These are phyloP conservation scores for Hyposoter didymator DNA, from an alignment of 2,888 invertebrate genomes.

Conservation along the genomic window DNA sequence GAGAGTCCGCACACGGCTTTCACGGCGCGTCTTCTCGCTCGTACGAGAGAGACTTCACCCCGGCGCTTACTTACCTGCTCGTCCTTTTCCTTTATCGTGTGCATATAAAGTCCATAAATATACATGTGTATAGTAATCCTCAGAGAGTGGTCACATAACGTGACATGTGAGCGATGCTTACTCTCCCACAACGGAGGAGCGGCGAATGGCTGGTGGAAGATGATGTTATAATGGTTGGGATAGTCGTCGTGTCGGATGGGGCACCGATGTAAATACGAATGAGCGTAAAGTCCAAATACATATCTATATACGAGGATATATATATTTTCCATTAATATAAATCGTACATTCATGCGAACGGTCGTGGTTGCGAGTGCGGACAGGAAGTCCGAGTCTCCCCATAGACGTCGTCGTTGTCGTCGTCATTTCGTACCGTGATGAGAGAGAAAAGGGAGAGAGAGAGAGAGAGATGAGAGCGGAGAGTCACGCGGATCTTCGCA, in stretches of 20 bases:
- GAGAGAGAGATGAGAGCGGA: slow-evolving; percentile 68
- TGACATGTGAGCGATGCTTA: slow-evolving; percentile 82
- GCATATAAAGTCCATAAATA: slow-evolving; percentile 32
- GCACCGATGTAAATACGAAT: slow-evolving; percentile 23
- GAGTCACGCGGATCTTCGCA: slow-evolving; percentile 83
- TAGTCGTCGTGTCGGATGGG: slow-evolving; percentile 68
- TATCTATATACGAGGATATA: slow-evolving; percentile 17
- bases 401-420: slow-evolving; percentile 67
- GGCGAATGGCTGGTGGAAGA: slow-evolving; percentile 79
- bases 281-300: slow-evolving; percentile 22
- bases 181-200: slow-evolving; percentile 82
- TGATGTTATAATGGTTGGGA: slow-evolving; percentile 83
- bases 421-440: slow-evolving; percentile 33
- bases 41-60: slow-evolving; percentile 29
- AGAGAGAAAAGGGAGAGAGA: slow-evolving; percentile 26
- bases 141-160: slow-evolving; percentile 76
- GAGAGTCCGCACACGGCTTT: slow-evolving; percentile 35
- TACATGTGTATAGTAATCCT: slow-evolving; percentile 23
- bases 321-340: slow-evolving; percentile 41
- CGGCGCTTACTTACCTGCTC: slow-evolving; percentile 65
- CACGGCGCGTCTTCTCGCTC: slow-evolving; percentile 14
- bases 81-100: slow-evolving; percentile 39
- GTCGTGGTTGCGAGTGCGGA: slow-evolving; percentile 73
- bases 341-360: slow-evolving; percentile 50
- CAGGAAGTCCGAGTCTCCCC: slow-evolving; percentile 81